Evolutionary conservation across 2,888 invertebrate species (phyloP).

Genomic region (Chouioia cunea): DNA sequence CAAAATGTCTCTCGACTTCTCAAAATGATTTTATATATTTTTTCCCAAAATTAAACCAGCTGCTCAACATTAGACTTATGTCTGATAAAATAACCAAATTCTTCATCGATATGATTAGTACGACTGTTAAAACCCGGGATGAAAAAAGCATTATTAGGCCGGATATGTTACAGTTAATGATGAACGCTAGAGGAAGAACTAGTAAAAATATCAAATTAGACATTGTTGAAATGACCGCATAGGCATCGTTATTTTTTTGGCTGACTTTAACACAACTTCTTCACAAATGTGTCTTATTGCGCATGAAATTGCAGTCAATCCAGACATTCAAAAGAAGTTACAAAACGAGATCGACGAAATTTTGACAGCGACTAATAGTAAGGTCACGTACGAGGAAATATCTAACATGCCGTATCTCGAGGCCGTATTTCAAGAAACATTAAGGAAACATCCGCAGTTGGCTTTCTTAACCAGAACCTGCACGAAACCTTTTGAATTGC

Average conservation of each 20-base stretch:
- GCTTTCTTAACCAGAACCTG: constrained; percentile 58
- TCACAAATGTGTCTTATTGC: constrained; percentile 53
- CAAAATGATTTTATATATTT: constrained; percentile 10
- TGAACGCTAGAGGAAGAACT: constrained; percentile 65
- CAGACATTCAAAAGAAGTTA: constrained; percentile 54
- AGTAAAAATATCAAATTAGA: constrained; percentile 43
- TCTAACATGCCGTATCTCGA: constrained; percentile 71
- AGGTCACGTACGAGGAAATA: constrained; percentile 67
- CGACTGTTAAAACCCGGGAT: constrained; percentile 51
- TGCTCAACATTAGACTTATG: constrained; percentile 36
- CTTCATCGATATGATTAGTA: constrained; percentile 48
- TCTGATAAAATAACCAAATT: constrained; percentile 25
- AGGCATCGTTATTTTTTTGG: constrained; percentile 52
- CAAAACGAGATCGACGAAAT: constrained; percentile 59
- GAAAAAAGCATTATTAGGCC: constrained; percentile 64
- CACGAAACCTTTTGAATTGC: constrained; percentile 59
- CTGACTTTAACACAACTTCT: constrained; percentile 58
- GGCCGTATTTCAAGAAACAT: constrained; percentile 67
- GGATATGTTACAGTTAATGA: constrained; percentile 74
- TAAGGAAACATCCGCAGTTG: constrained; percentile 58
- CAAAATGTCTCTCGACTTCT: constrained; percentile 26
- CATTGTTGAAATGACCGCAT: constrained; percentile 66
- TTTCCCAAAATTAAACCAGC: constrained; percentile 45
- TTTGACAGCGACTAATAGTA: constrained; percentile 52
- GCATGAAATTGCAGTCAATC: constrained; percentile 51